phyloP scores from a whole-genome alignment of 2,888 invertebrate species.

The Chrysodeixis includens region DNA sequence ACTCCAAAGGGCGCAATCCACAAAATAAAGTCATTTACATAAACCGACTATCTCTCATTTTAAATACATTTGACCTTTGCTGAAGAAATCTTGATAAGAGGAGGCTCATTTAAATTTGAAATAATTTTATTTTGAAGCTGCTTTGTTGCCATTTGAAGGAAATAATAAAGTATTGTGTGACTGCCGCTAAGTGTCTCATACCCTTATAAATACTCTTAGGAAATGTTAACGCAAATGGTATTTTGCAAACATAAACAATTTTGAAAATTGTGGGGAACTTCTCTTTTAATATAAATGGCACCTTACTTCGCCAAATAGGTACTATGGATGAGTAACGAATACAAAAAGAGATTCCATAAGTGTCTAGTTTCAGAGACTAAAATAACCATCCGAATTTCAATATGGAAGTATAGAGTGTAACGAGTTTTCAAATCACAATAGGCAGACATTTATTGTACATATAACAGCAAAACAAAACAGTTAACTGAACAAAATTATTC shows the following conservation, averaged over 20 bases:
- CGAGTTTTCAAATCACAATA: not conserved
- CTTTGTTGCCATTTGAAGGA: conserved; percentile 27
- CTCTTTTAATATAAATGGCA: no score
- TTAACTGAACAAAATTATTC: not conserved
- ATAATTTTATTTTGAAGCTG: conserved; percentile 44
- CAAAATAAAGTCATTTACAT: conserved; percentile 54
- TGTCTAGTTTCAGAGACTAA: no score
- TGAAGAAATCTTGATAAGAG: conserved; percentile 50
- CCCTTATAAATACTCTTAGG: no score
- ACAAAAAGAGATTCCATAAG: no score
- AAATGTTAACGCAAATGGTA: no score
- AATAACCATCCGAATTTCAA: no score
- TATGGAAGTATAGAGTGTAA: not conserved
- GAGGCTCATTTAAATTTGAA: conserved; percentile 55
- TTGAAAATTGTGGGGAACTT: no score
- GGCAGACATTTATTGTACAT: not conserved
- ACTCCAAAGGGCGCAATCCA: conserved; percentile 38
- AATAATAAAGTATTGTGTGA: conserved; percentile 11
- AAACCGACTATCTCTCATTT: conserved; percentile 57
- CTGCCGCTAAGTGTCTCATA: not conserved
- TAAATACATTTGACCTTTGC: conserved; percentile 56
- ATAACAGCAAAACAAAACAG: not conserved
- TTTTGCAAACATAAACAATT: no score
- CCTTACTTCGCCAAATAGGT: no score
- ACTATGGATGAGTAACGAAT: no score